Base-by-base conservation (phyloP, 2,888 invertebrate genomes). In the Conops quadrifasciatus region DNA sequence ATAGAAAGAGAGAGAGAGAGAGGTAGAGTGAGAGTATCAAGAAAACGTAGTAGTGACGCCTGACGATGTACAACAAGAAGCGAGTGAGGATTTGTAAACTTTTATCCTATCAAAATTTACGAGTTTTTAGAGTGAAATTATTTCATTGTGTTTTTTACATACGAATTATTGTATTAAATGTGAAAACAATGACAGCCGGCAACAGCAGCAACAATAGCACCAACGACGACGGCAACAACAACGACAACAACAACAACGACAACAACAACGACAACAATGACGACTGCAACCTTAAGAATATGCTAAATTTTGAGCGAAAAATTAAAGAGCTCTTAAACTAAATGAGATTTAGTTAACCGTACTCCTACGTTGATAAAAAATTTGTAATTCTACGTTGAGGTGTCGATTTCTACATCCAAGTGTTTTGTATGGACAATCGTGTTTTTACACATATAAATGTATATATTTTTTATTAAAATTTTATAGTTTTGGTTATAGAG, bases 31-130 rank as follows among this genome's bases (percentile, higher is more conserved):
- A 1, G 62, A 63, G 63, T 7, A 21, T 3, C 5, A 24, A 19
- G 59, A 36, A 36, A 36, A 36, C 36, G 9, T 4, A 9, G 4
- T 36, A 9, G 9, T 36, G 36, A 36, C 36, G 36, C 36, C 36
- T 36, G 36, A 36, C 9, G 36, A 7, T 7, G 36, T 36, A 36
- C 4, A 36, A 9, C 36, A 4, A 21, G 53, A 56, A 21, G 9
- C 1, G 28, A 26, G 58, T 3, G 58, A 58, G 58, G 58, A 58
- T 28, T 58, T 58, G 16, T 24, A 7, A 58, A 58, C 24, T 28
- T 28, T 58, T 28, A 58, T 58, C 58, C 24, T 28, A 58, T 58
- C 24, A 58, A 58, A 58, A 26, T 58, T 36, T 36, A 36, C 36
- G 36, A 36, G 15, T n/a, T n/a, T n/a, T n/a, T 58, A 11, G 11